Evolutionary conservation across 2,888 invertebrate genomes (phyloP).

Genomic region (Patella depressa): DNA sequence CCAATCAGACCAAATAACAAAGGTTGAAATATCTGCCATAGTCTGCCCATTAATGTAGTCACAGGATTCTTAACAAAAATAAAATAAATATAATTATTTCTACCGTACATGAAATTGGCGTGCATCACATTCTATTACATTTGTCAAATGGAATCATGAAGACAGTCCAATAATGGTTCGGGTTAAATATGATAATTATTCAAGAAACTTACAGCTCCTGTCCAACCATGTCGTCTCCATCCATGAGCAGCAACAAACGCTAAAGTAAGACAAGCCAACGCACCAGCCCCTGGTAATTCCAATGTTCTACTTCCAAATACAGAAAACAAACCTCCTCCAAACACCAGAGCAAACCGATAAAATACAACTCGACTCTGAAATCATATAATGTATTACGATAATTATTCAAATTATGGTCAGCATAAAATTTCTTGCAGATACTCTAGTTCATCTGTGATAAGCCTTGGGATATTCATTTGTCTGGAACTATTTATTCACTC

Average conservation of each 20-base stretch:
- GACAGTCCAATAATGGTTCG: no score
- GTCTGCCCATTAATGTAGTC: constrained; percentile 87
- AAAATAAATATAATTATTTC: neutral
- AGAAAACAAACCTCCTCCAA: constrained; percentile 84
- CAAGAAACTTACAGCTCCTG: constrained; percentile 15
- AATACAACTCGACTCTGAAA: constrained; percentile 35
- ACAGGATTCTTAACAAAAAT: constrained; percentile 77
- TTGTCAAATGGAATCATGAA: no score
- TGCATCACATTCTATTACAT: no score
- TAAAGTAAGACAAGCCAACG: constrained; percentile 76
- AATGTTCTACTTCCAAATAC: constrained; percentile 88
- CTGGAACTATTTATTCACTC: no score
- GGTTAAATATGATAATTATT: no score
- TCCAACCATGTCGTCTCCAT: constrained; percentile 54
- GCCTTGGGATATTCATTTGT: no score
- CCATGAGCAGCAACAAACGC: constrained; percentile 59
- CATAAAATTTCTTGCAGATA: no score
- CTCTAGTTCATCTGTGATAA: no score
- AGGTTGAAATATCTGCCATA: constrained; percentile 83
- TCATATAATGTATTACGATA: neutral
- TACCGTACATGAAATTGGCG: no score
- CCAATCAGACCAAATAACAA: constrained; percentile 85
- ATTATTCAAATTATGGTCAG: no score
- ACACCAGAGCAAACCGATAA: constrained; percentile 80
- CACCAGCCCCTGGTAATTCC: constrained; percentile 77